Conservation (phyloP, 2,888 invertebrate genomes). For the Lepidocyrtoides sp. region DNA sequence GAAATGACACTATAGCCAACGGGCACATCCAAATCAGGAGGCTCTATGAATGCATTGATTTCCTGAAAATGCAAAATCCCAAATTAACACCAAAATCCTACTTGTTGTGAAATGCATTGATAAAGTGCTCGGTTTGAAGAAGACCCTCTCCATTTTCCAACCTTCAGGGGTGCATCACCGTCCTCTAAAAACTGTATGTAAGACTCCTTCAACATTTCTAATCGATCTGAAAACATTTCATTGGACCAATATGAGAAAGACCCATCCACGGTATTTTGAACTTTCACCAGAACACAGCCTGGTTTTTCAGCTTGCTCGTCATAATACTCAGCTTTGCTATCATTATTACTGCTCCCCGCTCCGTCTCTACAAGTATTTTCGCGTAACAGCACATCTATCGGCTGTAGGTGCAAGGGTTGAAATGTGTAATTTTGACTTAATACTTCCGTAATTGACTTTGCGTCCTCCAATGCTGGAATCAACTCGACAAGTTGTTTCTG, state of each 20-base stretch:
- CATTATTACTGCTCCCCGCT: background rate
- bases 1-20: slow-evolving; percentile 67
- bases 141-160: too few relatives aligned
- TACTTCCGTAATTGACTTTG: slow-evolving; percentile 63
- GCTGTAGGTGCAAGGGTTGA: slow-evolving; percentile 59
- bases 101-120: too few relatives aligned
- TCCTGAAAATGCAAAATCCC: too few relatives aligned
- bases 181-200: slow-evolving; percentile 68
- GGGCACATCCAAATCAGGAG: slow-evolving; percentile 59
- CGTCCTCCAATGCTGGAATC: slow-evolving; percentile 61
- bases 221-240: slow-evolving; percentile 43
- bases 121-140: too few relatives aligned
- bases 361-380: background rate
- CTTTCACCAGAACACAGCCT: slow-evolving; percentile 32
- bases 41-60: slow-evolving; percentile 71
- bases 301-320: background rate
- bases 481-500: slow-evolving; percentile 33
- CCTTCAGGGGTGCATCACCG: slow-evolving; percentile 60
- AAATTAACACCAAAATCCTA: too few relatives aligned
- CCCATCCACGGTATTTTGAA: slow-evolving; percentile 59
- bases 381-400: slow-evolving; percentile 43
- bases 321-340: background rate
- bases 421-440: slow-evolving; percentile 65
- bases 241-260: slow-evolving; percentile 56
- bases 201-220: slow-evolving; percentile 55